These are phyloP conservation scores for Sebastiscus albofasciatus DNA, from an alignment of 2,797 vertebrate species.

Conservation along the genomic window DNA sequence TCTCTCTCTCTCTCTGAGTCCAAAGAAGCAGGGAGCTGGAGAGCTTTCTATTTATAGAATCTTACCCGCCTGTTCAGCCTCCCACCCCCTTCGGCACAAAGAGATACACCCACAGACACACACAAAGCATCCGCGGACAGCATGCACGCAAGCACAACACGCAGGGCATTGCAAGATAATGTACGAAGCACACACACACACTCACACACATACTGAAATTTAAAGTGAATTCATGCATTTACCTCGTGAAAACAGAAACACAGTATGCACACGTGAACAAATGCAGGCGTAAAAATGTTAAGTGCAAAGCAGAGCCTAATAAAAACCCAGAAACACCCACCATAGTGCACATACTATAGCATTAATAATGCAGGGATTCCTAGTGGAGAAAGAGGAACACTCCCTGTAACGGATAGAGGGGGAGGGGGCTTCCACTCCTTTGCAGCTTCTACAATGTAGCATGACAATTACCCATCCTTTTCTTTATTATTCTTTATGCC, in stretches of 20 bases:
- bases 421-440: conserved; percentile 21
- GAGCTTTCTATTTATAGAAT: conserved; percentile 82
- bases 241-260: background rate
- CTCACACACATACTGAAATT: background rate
- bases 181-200: background rate
- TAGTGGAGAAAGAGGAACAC: conserved; percentile 36
- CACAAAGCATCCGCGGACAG: conserved; percentile 59
- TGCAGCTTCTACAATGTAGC: conserved; percentile 15
- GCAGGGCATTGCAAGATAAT: conserved; percentile 2
- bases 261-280: background rate
- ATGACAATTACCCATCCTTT: background rate
- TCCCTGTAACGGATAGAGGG: conserved; percentile 26
- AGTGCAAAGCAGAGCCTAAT: background rate
- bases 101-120: conserved; percentile 64
- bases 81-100: conserved; percentile 68
- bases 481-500: background rate
- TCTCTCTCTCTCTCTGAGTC: conserved; percentile 52
- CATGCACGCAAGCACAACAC: conserved; percentile 22
- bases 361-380: conserved; percentile 63
- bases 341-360: conserved; percentile 10
- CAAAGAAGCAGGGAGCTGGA: conserved; percentile 66
- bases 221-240: conserved; percentile 15
- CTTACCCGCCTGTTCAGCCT: conserved; percentile 64
- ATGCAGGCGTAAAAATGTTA: conserved; percentile 3
- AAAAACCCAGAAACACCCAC: conserved; percentile 3